Base-by-base conservation (phyloP, 1,140 invertebrate species). In the Holcopasites calliopsidis region DNA sequence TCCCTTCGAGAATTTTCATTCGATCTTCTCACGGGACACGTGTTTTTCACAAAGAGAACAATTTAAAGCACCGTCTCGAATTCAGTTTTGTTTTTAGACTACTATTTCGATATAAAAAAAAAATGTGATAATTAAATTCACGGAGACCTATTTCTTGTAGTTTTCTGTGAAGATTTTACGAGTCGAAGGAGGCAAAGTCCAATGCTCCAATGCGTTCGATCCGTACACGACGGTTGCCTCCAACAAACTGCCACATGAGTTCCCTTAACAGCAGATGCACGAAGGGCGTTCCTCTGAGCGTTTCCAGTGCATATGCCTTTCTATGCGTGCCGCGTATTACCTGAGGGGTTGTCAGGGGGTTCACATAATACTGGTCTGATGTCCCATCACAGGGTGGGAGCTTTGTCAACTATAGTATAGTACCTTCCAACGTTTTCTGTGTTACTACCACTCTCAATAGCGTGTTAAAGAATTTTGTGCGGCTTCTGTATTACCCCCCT, bases 191-290 rank as follows among this genome's bases (percentile, higher is more conserved):
- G 33, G 33, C 64, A 40, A 57, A 50, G 64, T 42, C 54, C 26
- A 13, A 21, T 60, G 33, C 11, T 40, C 3, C 31, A 66, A 60
- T 10, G 55, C 65, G 50, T 60, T 61, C 61, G 81, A 76, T 75
- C 73, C 75, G 79, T 31, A 75, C 85, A 61, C 82, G 80, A 85
- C 83, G 85, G 86, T 86, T 87, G 87, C 86, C 81, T 74, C 77
- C 82, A 74, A 86, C 82, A 77, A 88, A 88, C 88, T 89, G 87
- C 74, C 83, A 78, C 76, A 66, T 8, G 68, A 33, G 60, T 83
- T 89, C 80, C 86, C 84, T 86, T 82, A 79, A 79, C 60, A 85
- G 88, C 87, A 89, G 88, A 89, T 89, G 88, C 82, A 80, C 85
- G 81, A 88, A 86, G 87, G 87, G 84, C 87, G 83, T 86, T 84